phyloP scores from a whole-genome alignment of 2,113 vertebrate genomes.

The Paralichthys olivaceus region DNA sequence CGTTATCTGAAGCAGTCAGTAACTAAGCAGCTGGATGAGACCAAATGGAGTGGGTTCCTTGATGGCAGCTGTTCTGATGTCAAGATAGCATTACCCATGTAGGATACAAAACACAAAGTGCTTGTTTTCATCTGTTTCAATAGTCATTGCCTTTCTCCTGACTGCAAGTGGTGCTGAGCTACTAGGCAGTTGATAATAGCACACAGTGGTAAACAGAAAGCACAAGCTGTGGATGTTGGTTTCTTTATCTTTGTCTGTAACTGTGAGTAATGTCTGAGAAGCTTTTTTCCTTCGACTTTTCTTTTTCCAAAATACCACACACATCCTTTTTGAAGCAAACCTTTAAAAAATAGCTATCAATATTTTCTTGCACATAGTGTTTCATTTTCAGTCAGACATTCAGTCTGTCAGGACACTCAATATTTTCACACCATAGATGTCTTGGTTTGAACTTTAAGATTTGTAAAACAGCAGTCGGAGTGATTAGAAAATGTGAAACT shows the following conservation, averaged over 20 bases:
- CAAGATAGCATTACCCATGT: conserved; percentile 31
- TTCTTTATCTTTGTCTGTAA: conserved; percentile 1
- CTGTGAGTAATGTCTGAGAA: background rate
- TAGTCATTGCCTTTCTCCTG: conserved; percentile 49
- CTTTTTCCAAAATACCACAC: background rate
- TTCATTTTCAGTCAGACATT: background rate
- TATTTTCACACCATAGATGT: background rate
- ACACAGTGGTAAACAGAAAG: conserved; percentile 16
- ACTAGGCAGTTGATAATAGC: conserved; percentile 12
- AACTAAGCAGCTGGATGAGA: conserved; percentile 44
- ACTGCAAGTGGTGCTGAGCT: conserved; percentile 16
- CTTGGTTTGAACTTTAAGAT: background rate
- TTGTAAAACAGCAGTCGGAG: background rate
- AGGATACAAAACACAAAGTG: conserved; percentile 39
- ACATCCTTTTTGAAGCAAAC: background rate
- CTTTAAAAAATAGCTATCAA: background rate
- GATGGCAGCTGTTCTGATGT: conserved; percentile 49
- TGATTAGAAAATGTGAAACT: background rate
- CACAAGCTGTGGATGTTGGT: conserved; percentile 1
- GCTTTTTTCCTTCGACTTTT: background rate
- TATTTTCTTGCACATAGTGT: background rate
- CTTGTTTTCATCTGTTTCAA: conserved; percentile 44
- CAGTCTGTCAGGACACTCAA: background rate
- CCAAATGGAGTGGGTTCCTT: conserved; percentile 15
- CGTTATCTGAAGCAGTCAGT: conserved; percentile 44